Conservation (phyloP, 1,140 invertebrate species). For the Pogonognathellus flavescens region DNA sequence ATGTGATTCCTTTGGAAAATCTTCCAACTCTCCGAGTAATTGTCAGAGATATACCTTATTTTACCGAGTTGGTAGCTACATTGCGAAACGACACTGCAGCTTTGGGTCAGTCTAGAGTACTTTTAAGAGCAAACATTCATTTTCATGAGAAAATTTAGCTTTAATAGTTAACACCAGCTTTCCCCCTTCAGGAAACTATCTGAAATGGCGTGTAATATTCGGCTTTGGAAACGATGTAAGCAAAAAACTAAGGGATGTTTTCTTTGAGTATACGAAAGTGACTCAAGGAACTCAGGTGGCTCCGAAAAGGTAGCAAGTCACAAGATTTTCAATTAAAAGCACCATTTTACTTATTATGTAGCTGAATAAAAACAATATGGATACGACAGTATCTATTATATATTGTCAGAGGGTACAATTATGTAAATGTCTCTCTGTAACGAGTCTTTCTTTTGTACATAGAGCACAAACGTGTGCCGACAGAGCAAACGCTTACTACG, state of each 20-base stretch:
- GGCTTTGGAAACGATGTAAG: constrained; percentile 58
- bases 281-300: constrained; percentile 60
- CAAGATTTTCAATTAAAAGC: neutral
- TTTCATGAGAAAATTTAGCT: too few species aligned
- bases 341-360: too few species aligned
- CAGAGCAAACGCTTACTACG: constrained; percentile 52
- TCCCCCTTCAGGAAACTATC: constrained; percentile 59
- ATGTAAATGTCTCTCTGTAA: too few species aligned
- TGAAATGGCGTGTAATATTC: constrained; percentile 62
- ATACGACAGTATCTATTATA: too few species aligned
- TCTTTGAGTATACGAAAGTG: constrained; percentile 59
- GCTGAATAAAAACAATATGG: too few species aligned
- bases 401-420: too few species aligned
- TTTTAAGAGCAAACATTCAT: too few species aligned
- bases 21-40: neutral
- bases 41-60: constrained; percentile 22
- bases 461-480: constrained; percentile 59
- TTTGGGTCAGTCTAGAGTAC: constrained; percentile 29
- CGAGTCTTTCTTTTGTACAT: neutral
- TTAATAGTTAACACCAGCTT: constrained; percentile 9
- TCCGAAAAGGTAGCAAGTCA: constrained; percentile 50
- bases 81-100: neutral
- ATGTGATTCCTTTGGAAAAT: neutral
- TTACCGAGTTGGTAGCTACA: neutral
- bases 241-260: constrained; percentile 41